Evolutionary conservation across 2,797 vertebrate genomes (phyloP).

Genomic region (Characodon lateralis): DNA sequence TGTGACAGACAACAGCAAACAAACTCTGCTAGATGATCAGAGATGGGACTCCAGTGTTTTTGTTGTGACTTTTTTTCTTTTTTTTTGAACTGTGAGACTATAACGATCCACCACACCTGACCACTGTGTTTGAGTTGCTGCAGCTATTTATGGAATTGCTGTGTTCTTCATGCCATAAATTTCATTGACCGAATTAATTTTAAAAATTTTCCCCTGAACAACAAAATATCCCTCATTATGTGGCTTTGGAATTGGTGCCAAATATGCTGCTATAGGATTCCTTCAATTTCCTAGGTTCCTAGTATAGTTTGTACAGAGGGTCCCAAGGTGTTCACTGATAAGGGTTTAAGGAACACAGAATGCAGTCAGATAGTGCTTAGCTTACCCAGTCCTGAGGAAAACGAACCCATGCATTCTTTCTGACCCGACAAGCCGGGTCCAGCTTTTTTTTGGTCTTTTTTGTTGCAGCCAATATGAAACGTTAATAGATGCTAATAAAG

Average conservation of each 20-base stretch:
- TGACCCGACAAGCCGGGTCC: slow-evolving; percentile 4
- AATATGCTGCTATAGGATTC: slow-evolving; percentile 16
- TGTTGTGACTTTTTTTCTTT: slow-evolving; percentile 38
- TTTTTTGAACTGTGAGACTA: slow-evolving; percentile 66
- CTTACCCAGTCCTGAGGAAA: not conserved
- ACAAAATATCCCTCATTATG: slow-evolving; percentile 5
- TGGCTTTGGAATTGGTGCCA: slow-evolving; percentile 18
- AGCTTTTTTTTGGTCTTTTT: not conserved
- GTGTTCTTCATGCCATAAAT: not conserved
- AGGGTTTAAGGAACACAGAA: slow-evolving; percentile 41
- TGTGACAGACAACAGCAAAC: not conserved
- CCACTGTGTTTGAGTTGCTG: slow-evolving; percentile 46
- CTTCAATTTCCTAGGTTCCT: slow-evolving; percentile 6
- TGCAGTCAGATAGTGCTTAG: not conserved
- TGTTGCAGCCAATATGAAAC: slow-evolving; percentile 25
- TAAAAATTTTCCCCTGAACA: not conserved
- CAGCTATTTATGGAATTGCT: slow-evolving; percentile 13
- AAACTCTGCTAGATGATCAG: slow-evolving; percentile 30
- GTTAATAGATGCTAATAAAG: slow-evolving; percentile 5
- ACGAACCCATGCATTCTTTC: not conserved
- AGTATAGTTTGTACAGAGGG: slow-evolving; percentile 15
- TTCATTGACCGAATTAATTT: not conserved
- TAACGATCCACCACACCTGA: slow-evolving; percentile 48
- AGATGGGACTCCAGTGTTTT: slow-evolving; percentile 17
- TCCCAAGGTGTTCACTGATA: slow-evolving; percentile 8